Conservation (phyloP, 2,113 vertebrate species). For the Tamias sibiricus region DNA sequence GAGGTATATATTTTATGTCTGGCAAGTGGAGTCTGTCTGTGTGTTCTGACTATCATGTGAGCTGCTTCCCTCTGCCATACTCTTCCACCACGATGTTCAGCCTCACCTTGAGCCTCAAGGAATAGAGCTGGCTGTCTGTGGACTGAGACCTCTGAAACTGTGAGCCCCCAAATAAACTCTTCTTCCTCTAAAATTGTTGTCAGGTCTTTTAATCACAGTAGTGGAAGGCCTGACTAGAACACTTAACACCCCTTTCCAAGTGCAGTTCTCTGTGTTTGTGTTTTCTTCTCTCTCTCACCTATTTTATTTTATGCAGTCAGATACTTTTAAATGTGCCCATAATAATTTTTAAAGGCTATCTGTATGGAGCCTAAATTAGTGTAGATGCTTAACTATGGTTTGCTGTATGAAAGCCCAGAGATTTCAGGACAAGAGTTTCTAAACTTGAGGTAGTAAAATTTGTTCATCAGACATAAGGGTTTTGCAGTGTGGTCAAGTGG, state of each 20-base stretch:
- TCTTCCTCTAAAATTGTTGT: too few relatives aligned
- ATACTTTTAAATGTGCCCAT: background rate
- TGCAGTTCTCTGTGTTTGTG: background rate
- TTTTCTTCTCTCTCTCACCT: background rate
- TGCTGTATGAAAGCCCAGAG: background rate
- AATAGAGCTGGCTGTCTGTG: too few relatives aligned
- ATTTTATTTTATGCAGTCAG: conserved; percentile 36
- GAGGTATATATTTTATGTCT: too few relatives aligned
- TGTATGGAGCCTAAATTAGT: background rate
- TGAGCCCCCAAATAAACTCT: too few relatives aligned
- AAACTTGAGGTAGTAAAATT: conserved; percentile 25
- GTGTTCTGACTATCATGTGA: too few relatives aligned
- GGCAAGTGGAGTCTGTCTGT: too few relatives aligned
- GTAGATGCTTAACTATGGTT: background rate
- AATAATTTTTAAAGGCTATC: conserved; percentile 5
- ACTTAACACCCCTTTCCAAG: background rate
- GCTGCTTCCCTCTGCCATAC: too few relatives aligned
- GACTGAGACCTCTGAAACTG: too few relatives aligned
- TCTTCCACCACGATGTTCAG: too few relatives aligned
- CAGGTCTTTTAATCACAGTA: too few relatives aligned
- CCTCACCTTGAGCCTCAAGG: too few relatives aligned
- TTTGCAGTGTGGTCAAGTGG: background rate
- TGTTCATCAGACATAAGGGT: background rate
- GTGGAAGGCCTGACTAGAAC: too few relatives aligned
- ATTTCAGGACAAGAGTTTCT: background rate